Evolutionary conservation across 2,797 vertebrate genomes (phyloP).

Genomic region (Sebastiscus tertius): DNA sequence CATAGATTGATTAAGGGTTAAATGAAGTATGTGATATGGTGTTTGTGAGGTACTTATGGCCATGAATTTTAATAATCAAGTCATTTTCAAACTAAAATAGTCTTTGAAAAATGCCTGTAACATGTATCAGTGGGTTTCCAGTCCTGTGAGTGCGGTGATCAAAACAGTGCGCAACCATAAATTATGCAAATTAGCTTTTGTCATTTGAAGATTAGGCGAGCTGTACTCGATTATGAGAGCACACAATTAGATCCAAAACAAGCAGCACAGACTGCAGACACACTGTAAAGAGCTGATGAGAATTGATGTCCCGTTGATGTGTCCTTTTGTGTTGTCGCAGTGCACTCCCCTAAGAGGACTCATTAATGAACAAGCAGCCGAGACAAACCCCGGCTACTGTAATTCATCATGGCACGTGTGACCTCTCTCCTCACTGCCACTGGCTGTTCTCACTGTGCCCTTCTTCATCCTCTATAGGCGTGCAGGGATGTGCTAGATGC

Average conservation of each 20-base stretch:
- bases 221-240: constrained; percentile 34
- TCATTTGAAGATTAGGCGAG: constrained; percentile 43
- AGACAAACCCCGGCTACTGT: constrained; percentile 53
- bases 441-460: constrained; percentile 49
- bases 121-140: constrained; percentile 2
- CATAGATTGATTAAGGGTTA: background rate
- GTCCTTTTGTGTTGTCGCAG: constrained; percentile 60
- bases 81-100: constrained; percentile 1
- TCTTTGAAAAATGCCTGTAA: constrained; percentile 9
- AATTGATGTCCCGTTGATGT: constrained; percentile 34
- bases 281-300: constrained; percentile 28
- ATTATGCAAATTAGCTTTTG: constrained; percentile 55
- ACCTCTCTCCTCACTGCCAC: constrained; percentile 65
- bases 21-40: background rate
- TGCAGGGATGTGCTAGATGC: background rate
- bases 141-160: constrained; percentile 8
- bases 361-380: constrained; percentile 71
- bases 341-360: constrained; percentile 54
- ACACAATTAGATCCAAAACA: constrained; percentile 29
- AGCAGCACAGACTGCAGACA: background rate
- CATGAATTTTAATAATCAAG: constrained; percentile 8
- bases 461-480: constrained; percentile 44
- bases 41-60: background rate
- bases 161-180: constrained; percentile 29
- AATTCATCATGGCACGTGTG: constrained; percentile 75